Evolutionary conservation across 2,888 invertebrate species (phyloP).

Genomic region (Physocephala rufipes): DNA sequence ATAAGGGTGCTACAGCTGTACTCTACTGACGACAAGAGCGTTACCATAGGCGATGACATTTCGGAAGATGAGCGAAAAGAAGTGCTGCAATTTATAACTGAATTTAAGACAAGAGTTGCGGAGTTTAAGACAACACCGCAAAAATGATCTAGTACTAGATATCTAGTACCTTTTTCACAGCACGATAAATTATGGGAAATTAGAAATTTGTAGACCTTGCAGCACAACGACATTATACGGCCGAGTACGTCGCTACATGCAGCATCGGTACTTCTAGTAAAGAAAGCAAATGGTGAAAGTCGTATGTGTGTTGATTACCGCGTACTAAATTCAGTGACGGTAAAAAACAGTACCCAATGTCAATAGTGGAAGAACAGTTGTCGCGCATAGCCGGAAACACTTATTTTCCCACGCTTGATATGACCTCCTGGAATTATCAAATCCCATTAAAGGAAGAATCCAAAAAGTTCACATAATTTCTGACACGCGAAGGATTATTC

Average conservation of each 20-base stretch:
- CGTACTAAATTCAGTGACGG: slow-evolving; percentile 30
- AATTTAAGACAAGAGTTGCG: too few species aligned
- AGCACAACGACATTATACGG: slow-evolving; percentile 19
- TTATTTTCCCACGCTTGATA: slow-evolving; percentile 52
- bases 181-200: too few species aligned
- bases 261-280: slow-evolving; percentile 31
- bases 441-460: slow-evolving; percentile 42
- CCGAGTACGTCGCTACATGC: slow-evolving; percentile 34
- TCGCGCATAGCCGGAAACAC: slow-evolving; percentile 42
- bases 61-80: too few species aligned
- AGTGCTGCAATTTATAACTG: too few species aligned
- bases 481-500: slow-evolving; percentile 44
- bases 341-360: slow-evolving; percentile 37
- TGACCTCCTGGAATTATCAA: slow-evolving; percentile 52
- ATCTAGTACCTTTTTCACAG: too few species aligned
- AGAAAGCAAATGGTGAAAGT: slow-evolving; percentile 31
- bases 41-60: too few species aligned
- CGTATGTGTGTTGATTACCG: slow-evolving; percentile 35
- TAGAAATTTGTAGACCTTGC: too few species aligned
- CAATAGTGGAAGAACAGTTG: slow-evolving; percentile 36
- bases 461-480: slow-evolving; percentile 50
- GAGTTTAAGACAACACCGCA: too few species aligned
- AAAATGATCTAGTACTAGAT: too few species aligned
- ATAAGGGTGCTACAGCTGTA: too few species aligned
- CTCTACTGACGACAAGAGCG: too few species aligned